Conservation (phyloP, 2,797 vertebrate species). For the Alca torda region DNA sequence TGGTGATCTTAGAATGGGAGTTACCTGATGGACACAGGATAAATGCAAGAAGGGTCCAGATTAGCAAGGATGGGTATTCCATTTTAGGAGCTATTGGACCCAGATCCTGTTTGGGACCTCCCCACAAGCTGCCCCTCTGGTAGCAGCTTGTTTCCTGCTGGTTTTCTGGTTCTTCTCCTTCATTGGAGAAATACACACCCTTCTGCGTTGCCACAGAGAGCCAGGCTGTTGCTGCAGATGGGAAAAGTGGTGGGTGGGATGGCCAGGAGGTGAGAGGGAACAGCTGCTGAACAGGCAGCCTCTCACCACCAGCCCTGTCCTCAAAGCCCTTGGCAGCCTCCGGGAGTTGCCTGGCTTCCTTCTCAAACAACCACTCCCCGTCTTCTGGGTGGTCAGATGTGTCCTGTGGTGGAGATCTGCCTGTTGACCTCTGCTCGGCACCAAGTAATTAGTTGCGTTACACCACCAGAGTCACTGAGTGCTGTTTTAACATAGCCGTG, state of each 20-base stretch:
- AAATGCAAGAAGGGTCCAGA: background rate
- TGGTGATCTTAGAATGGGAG: background rate
- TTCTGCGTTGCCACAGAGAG: background rate
- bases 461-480: background rate
- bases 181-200: background rate
- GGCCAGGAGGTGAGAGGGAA: background rate
- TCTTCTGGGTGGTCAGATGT: background rate
- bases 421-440: fast-evolving
- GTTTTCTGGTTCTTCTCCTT: background rate
- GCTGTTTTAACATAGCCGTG: background rate
- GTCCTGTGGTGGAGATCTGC: background rate
- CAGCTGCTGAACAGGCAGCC: conserved; percentile 27
- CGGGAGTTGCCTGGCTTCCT: background rate
- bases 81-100: background rate
- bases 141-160: background rate
- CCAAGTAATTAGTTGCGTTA: background rate
- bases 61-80: background rate
- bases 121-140: background rate
- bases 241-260: background rate
- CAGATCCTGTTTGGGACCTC: background rate
- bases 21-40: background rate
- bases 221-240: background rate
- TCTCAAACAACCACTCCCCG: background rate
- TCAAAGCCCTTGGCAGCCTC: background rate
- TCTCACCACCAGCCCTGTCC: background rate